These are phyloP conservation scores for Lottia gigantea DNA, from an alignment of 2,888 invertebrate species.

Conservation along the genomic window DNA sequence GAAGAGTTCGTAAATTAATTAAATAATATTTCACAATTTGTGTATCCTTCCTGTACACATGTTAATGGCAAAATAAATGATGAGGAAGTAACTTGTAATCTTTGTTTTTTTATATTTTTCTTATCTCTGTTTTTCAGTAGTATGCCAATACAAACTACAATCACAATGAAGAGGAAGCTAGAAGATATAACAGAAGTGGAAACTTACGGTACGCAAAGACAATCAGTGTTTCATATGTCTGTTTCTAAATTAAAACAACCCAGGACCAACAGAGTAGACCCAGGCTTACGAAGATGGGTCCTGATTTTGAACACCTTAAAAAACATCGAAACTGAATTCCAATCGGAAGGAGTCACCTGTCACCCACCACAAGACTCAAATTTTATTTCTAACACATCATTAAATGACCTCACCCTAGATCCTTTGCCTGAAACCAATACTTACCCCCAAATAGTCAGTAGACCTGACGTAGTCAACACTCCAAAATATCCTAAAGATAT, in stretches of 20 bases:
- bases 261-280: constrained; percentile 75
- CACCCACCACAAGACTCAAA: constrained; percentile 21
- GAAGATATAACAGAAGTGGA: constrained; percentile 27
- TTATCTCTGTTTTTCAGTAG: background rate
- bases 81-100: background rate
- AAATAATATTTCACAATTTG: background rate
- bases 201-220: constrained; percentile 69
- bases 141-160: constrained; percentile 21
- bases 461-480: background rate
- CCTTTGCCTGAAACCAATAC: constrained; percentile 27
- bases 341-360: constrained; percentile 67
- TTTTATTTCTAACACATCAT: constrained; percentile 23
- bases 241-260: constrained; percentile 88
- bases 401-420: constrained; percentile 28
- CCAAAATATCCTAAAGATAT: background rate
- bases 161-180: constrained; percentile 27
- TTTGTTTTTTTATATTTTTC: too few species aligned
- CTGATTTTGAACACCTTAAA: constrained; percentile 92
- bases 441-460: background rate
- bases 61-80: too few species aligned
- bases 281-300: constrained; percentile 88
- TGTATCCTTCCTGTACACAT: background rate
- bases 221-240: constrained; percentile 90
- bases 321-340: constrained; percentile 87
- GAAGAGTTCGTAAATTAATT: too few species aligned